A percentile compares a stretch with the other conserved stretches of the same genome.
These are phyloP conservation scores for Rhodinocichla rosea DNA, from an alignment of 2,113 vertebrate genomes.

Conservation along the genomic window DNA sequence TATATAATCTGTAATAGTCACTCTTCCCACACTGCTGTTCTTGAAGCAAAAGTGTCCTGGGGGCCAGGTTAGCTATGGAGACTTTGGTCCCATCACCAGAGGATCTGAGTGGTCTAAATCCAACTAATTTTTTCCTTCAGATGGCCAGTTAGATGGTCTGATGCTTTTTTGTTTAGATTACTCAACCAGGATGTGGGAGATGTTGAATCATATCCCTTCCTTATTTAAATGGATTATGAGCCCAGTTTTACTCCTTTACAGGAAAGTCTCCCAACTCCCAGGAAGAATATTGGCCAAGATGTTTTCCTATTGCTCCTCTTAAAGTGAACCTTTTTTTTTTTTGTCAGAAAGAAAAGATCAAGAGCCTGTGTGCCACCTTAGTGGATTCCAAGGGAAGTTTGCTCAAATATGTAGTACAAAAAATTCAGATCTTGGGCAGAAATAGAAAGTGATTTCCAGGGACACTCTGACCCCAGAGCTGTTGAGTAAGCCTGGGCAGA, in stretches of 20 bases:
- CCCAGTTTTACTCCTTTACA: slow-evolving; percentile 1
- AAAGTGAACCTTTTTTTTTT: not conserved
- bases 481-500: not conserved
- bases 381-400: not conserved
- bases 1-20: not conserved
- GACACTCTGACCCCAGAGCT: not conserved
- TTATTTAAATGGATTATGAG: not conserved
- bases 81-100: not conserved
- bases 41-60: not conserved
- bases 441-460: slow-evolving; percentile 6
- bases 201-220: slow-evolving; percentile 45
- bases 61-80: not conserved
- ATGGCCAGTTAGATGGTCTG: not conserved
- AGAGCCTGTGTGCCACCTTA: not conserved
- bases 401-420: not conserved
- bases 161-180: slow-evolving; percentile 15
- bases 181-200: slow-evolving; percentile 42
- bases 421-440: not conserved
- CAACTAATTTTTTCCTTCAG: slow-evolving; percentile 1
- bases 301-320: not conserved
- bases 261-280: not conserved
- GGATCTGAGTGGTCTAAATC: not conserved
- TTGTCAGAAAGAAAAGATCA: not conserved
- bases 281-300: not conserved
- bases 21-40: not conserved